A percentile compares a stretch with the other conserved stretches of the same genome.
These are phyloP conservation scores for Leptinotarsa defecta DNA, from an alignment of 1,140 invertebrate genomes.

Conservation along the genomic window DNA sequence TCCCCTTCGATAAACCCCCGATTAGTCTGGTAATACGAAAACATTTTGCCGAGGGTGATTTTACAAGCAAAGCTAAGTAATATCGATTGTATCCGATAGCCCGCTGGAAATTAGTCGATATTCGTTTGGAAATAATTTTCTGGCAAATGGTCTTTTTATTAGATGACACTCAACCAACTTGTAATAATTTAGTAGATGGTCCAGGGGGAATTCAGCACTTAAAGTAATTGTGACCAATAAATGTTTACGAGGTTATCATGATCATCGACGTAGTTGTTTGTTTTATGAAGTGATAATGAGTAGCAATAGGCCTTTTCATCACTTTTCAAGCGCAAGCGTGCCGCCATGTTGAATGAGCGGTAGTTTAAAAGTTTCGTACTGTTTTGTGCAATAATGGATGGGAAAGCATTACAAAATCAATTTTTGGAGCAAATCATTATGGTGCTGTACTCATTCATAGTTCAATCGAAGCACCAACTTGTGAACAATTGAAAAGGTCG, in stretches of 20 bases:
- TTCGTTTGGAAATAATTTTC: slow-evolving; percentile 3
- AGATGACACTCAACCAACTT: slow-evolving; percentile 15
- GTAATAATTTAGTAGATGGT: slow-evolving; percentile 21
- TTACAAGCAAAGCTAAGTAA: slow-evolving; percentile 1
- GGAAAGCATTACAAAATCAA: too few species aligned
- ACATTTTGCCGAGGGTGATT: slow-evolving; percentile 14
- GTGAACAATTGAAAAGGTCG: too few species aligned
- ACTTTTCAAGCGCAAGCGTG: too few species aligned
- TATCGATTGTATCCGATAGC: neutral
- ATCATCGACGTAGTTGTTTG: slow-evolving; percentile 13
- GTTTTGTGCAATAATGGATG: too few species aligned
- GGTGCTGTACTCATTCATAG: too few species aligned
- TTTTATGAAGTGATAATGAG: slow-evolving; percentile 6
- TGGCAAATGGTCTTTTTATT: neutral
- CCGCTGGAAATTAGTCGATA: neutral
- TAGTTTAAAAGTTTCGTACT: too few species aligned
- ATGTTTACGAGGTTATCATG: slow-evolving; percentile 19
- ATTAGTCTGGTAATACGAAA: slow-evolving; percentile 22
- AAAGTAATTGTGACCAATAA: slow-evolving; percentile 23
- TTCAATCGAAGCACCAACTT: too few species aligned
- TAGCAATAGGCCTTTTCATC: neutral
- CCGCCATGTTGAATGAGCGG: too few species aligned
- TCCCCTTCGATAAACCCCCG: slow-evolving; percentile 11
- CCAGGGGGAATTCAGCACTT: slow-evolving; percentile 19
- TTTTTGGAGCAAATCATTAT: too few species aligned